Base-by-base conservation (phyloP, 2,113 vertebrate species). In the Acrocephalus kingi region DNA sequence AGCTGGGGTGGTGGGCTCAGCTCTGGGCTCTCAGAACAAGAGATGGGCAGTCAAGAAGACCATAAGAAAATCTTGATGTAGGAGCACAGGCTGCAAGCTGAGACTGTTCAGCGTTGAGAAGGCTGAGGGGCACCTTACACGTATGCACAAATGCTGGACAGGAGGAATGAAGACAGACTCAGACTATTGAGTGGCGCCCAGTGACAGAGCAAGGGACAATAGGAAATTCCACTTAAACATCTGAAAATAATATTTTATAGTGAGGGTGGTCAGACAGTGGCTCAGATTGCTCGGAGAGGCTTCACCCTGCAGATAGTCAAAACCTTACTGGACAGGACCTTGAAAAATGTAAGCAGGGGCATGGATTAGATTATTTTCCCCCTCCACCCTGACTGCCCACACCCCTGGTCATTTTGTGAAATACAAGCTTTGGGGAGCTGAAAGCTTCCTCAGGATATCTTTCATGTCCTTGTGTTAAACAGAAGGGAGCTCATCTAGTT, bases 401-500 rank as follows among this genome's bases (percentile, higher is more conserved):
- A 63, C 4, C 25, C 63, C n/a, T 46, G n/a, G 39, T 59, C 0
- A 1, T 66, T 58, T 33, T 48, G 43, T 84, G 86, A 74, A 86
- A 84, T 13, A 46, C 8, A 55, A 55, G 55, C 30, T 74, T 55
- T 67, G 4, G 83, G 63, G 46, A 90, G 39, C 89, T n/a, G 56
- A 89, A 89, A 78, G 33, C 63, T 90, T 80, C 79, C 82, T 58
- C 4, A 0, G 85, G 63, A 15, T 66, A 21, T 28, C 64, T 92
- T 92, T 89, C 37, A 66, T 85, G 61, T 90, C 86, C 39, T 74
- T 59, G 49, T 39, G 39, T 68, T 72, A 81, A 83, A 78, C 43
- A 81, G 88, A 89, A 82, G 35, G 58, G 76, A 81, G 41, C 73
- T 88, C 64, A 54, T 62, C 83, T 16, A 78, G 79, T 88, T 94